Base-by-base conservation (phyloP, 2,888 invertebrate species). In the Macaria notata region DNA sequence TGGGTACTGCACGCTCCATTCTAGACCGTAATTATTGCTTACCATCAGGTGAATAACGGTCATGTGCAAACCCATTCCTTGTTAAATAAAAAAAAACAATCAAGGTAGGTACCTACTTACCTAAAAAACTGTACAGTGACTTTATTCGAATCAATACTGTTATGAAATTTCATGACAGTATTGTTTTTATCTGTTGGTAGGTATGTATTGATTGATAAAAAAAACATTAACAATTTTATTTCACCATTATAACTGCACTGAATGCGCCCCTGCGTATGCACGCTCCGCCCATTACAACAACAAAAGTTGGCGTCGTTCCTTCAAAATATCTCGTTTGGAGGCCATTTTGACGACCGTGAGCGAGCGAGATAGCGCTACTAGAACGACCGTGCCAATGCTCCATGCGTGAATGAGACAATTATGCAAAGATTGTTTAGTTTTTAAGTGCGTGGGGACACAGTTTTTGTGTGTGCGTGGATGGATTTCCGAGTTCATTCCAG, bases 271-370 rank as follows among this genome's bases (percentile, higher is more conserved):
- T 90, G 90, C 68, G 59, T 78, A 77, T 82, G 81, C 83, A 88
- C 81, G 90, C 91, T 90, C 91, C 91, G 90, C 90, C 91, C 90
- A 91, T 91, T 89, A 90, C 87, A 83, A 81, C 88, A 84, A 90
- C 91, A 91, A 90, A 91, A 91, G 90, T 90, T 86, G 86, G 87
- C 83, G 80, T 84, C 81, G 88, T 88, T 90, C 88, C 89, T 90
- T 91, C 91, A 90, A 90, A 91, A 91, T 85, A 90, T 88, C 90
- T 88, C 89, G 90, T 91, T 90, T 89, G 90, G 91, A 89, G 86
- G 90, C 91, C 91, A 91, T 91, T 91, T 91, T 91, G 90, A 91
- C 86, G 90, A 89, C 79, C 80, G 83, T 65, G 91, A 69, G 81
- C 62, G 81, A 91, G 66, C 70, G 85, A 83, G 90, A 91, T 71